Percentiles rank a stretch among this genome's conserved stretches.
These are phyloP conservation scores for Sarcophaga peregrina DNA, from an alignment of 1,140 invertebrate genomes.

Conservation along the genomic window DNA sequence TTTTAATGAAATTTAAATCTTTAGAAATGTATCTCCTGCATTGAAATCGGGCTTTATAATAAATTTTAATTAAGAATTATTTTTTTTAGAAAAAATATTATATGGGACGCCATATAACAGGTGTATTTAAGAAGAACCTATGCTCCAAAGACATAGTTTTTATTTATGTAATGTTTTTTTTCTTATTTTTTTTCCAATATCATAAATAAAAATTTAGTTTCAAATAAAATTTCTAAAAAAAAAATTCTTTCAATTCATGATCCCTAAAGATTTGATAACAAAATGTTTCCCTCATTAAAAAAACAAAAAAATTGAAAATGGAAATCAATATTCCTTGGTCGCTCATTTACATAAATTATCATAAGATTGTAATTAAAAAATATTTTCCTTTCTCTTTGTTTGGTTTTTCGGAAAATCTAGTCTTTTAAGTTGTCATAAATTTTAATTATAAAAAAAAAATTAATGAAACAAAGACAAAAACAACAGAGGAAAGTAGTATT, in stretches of 20 bases:
- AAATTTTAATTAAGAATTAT: neutral
- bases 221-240: neutral
- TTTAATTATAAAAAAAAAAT: constrained; percentile 12
- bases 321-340: neutral
- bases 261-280: neutral
- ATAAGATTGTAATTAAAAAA: constrained; percentile 7
- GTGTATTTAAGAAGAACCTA: neutral
- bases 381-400: neutral
- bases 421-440: neutral
- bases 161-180: neutral
- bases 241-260: neutral
- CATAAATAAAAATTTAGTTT: constrained; percentile 5
- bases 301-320: neutral
- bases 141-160: neutral
- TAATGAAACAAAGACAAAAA: neutral
- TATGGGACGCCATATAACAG: neutral
- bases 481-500: neutral
- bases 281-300: too few species aligned
- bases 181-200: neutral
- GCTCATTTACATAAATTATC: neutral
- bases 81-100: too few species aligned
- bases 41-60: neutral
- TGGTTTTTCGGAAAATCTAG: neutral
- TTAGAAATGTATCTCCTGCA: neutral
- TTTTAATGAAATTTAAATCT: too few species aligned